Evolutionary conservation across 2,888 invertebrate genomes (phyloP).

Genomic region (Ceratothoa steindachneri): DNA sequence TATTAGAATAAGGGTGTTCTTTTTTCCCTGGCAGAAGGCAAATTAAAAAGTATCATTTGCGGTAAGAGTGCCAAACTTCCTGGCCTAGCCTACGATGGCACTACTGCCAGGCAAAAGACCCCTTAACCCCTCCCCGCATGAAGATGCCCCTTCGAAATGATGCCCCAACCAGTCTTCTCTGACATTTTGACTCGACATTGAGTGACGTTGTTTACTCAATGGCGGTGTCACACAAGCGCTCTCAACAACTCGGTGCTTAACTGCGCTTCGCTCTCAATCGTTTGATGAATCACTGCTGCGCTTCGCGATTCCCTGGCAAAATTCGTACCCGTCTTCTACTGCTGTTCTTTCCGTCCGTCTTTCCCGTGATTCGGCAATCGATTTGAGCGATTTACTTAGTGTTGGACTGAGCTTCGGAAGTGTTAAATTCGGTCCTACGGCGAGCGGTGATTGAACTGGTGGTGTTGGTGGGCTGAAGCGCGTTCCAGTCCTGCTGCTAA

Average conservation of each 20-base stretch:
- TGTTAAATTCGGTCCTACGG: neutral
- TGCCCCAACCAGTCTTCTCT: neutral
- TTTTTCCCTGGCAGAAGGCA: neutral
- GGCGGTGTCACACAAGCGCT: neutral
- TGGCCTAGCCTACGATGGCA: neutral
- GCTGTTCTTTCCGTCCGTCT: too few species aligned
- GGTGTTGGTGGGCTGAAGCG: neutral
- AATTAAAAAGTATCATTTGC: neutral
- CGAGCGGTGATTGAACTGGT: too few species aligned
- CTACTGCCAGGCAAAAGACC: neutral
- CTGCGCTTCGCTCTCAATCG: neutral
- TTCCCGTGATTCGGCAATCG: too few species aligned
- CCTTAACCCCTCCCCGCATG: neutral
- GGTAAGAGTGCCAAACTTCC: neutral
- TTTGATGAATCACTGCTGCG: neutral
- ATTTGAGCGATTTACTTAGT: too few species aligned
- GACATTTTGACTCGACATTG: neutral
- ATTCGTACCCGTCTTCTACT: too few species aligned
- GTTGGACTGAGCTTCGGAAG: neutral
- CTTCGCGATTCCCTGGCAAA: too few species aligned
- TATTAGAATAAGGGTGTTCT: neutral
- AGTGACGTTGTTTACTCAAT: neutral
- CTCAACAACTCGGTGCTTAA: neutral
- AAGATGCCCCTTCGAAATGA: neutral
- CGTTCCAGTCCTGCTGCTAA: too few species aligned